Base-by-base conservation (phyloP, 1,140 invertebrate genomes). In the Drosophila kohkoa region DNA sequence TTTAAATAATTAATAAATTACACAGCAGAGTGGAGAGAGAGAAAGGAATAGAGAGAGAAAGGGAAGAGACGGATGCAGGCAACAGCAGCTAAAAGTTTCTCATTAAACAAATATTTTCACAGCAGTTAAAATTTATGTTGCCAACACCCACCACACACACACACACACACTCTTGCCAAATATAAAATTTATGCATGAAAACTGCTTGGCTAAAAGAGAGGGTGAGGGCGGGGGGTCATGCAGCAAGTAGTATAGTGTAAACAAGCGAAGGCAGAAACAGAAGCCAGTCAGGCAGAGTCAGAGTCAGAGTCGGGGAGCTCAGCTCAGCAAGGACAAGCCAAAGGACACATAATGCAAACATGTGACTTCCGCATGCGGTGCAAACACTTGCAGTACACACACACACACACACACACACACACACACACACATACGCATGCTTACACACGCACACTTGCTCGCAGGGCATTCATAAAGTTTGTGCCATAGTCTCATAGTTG, bases 1-100 rank as follows among this genome's bases (percentile, higher is more conserved):
- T 85, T 89, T 79, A 89, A 89, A 89, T 89, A 85, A 89, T 89
- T 89, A 89, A 89, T 89, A 81, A 88, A 88, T 87, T 88, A 88
- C 74, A 75, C 74, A 69, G 70, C 77, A 71, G 0, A 32, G 0
- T 65, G 59, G 52, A 49, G 66, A 15, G 48, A 52, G 48, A 52
- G 48, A 52, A 11, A 51, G 35, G 51, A 43, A 60, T 65, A 55
- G 43, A 52, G 20, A 41, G 15, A 52, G 16, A 46, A 11, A n/a
- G 11, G 30, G 25, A 6, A 6, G 35, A 58, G 52, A 6, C 10
- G 59, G 38, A 11, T 45, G 51, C 51, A 45, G 71, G 58, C 59
- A 71, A 16, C 62, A 67, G 59, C 59, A 73, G 67, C 83, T 78
- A 80, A 88, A 87, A 87, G 83, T 87, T 87, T 87, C 83, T 88